These are phyloP conservation scores for Corythornis madagascariensis DNA, from an alignment of 2,113 vertebrate species.

Conservation along the genomic window DNA sequence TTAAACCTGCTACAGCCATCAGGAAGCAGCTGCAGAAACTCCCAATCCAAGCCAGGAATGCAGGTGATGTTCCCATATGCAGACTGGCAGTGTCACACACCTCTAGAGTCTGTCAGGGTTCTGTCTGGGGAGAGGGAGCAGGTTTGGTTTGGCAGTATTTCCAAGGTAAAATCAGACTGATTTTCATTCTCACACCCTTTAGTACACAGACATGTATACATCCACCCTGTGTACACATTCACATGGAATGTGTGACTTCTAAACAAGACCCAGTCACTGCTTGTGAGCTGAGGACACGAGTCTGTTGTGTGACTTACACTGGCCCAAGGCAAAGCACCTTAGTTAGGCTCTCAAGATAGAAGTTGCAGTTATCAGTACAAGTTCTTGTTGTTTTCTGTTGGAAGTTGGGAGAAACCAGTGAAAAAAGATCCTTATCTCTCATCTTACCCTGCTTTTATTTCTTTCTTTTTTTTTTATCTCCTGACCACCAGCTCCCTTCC, in stretches of 20 bases:
- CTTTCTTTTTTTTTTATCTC: not conserved
- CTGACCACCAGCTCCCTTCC: not conserved
- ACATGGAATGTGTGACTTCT: conserved; percentile 1
- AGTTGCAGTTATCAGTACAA: not conserved
- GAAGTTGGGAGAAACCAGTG: not conserved
- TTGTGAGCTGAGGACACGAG: not conserved
- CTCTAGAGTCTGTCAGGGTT: not conserved
- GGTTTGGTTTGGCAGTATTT: conserved; percentile 28
- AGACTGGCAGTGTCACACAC: not conserved
- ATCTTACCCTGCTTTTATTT: not conserved
- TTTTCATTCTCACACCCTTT: not conserved
- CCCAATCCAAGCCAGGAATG: not conserved
- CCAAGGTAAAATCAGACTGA: conserved; percentile 24
- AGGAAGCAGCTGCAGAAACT: not conserved
- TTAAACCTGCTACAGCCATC: not conserved
- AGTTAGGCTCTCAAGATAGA: not conserved
- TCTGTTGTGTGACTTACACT: not conserved
- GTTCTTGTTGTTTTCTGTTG: not conserved
- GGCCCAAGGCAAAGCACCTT: not conserved
- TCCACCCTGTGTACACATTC: too few species aligned
- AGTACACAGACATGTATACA: not conserved
- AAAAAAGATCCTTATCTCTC: not conserved
- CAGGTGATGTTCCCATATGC: not conserved
- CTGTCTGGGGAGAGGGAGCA: not conserved
- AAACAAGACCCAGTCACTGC: not conserved